Conservation (phyloP, 2,797 vertebrate species). For the Acrocephalus scirpaceus region DNA sequence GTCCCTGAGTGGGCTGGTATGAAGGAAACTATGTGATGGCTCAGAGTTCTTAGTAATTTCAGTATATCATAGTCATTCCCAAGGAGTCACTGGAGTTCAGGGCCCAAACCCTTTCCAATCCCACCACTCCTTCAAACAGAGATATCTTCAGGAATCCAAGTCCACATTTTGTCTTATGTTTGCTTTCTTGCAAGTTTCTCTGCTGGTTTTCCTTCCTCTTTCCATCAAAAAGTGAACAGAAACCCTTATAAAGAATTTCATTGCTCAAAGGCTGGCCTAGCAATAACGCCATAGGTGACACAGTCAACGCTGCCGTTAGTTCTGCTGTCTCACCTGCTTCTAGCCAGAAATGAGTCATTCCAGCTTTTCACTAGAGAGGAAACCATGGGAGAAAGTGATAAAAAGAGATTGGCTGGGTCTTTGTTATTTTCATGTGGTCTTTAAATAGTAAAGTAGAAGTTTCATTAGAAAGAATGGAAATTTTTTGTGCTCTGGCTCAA, state of each 20-base stretch:
- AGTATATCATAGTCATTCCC: constrained; percentile 35
- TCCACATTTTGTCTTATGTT: neutral
- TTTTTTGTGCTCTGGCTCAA: neutral
- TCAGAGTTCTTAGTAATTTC: constrained; percentile 33
- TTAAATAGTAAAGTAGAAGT: neutral
- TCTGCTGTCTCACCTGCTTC: constrained; percentile 16
- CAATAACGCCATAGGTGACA: neutral
- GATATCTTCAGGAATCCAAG: neutral
- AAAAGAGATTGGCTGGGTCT: neutral
- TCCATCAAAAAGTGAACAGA: neutral
- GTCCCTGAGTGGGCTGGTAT: constrained; percentile 50
- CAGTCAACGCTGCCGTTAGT: neutral
- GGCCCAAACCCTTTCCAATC: neutral
- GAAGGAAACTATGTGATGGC: constrained; percentile 57
- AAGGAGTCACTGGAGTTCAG: constrained; percentile 15
- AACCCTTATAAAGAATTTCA: neutral
- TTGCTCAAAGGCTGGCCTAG: neutral
- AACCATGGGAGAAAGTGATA: neutral
- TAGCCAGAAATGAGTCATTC: constrained; percentile 9
- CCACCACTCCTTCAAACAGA: neutral
- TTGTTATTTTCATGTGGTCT: neutral
- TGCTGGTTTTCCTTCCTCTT: neutral
- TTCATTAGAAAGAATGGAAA: neutral
- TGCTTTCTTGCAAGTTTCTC: neutral
- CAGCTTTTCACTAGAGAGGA: neutral